Evolutionary conservation across 2,888 invertebrate genomes (phyloP), one percentile per base, ranked within the genome.

Genomic region (Malthinus seriepunctatus): DNA sequence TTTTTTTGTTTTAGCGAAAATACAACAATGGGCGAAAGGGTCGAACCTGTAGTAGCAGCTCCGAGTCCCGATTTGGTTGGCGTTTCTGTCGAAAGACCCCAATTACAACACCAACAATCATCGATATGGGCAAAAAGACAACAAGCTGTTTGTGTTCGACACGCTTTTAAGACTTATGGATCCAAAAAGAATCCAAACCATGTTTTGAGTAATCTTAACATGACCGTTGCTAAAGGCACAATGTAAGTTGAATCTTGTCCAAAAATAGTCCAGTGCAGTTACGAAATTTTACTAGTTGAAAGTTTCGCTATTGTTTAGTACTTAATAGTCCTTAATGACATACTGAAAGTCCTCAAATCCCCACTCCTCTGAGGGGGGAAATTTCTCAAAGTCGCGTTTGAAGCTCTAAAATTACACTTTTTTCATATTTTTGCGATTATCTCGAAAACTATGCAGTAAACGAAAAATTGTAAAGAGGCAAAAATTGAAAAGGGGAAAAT

Each of bases 161-260:
- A 92, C 77, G 93, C 95, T 32, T 92, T 88, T 83, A 95, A 95
- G 77, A 88, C 90, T 69, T 96, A 93, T 76, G 95, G 95, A 65
- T 89, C 89, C 69, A 91, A 90, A 77, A 93, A 91, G 76, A 88
- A 91, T 70, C 89, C 91, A 52, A 91, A 93, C 76, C 90, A 91
- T 68, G 94, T 95, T 44, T 84, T 96, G 63, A 89, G 89, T 74
- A 90, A 93, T 79, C 86, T 96, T 63, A 91, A 91, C 80, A 93
- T 96, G 91, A 94, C 94, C 56, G 95, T 96, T 63, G 91, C 90
- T 69, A 93, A 93, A 79, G 96, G 95, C 72, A 92, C 94, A 65
- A 96, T 96, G 95, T 95, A 80, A 93, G 93, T 88, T 72, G 33
- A 11, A 32, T 42, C n/a, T n/a, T 23, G 3, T 34, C 32, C 8